Evolutionary conservation across 2,888 invertebrate genomes (phyloP).

Genomic region (Ectemnius continuus): DNA sequence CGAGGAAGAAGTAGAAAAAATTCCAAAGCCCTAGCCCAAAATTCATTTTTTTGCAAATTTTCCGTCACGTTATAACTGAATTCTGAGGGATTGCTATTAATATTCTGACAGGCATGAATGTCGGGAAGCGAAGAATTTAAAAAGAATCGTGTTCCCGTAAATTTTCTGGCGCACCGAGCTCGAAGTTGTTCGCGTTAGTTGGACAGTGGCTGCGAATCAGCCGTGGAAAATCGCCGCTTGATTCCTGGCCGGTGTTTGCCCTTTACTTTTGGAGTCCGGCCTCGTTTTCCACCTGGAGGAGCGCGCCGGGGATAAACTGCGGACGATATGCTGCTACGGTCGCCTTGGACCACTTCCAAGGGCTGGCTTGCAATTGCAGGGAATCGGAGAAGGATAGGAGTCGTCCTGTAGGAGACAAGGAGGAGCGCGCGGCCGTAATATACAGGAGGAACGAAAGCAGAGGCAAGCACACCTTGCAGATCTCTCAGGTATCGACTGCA

Average conservation of each 20-base stretch:
- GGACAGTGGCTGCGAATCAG: slow-evolving; percentile 36
- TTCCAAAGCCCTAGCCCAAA: too few relatives aligned
- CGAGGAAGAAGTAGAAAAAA: too few relatives aligned
- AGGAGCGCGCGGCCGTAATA: background rate
- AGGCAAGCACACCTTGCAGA: slow-evolving; percentile 59
- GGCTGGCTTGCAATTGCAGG: slow-evolving; percentile 63
- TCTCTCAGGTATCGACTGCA: slow-evolving; percentile 51
- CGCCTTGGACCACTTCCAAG: slow-evolving; percentile 72
- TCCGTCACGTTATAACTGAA: too few relatives aligned
- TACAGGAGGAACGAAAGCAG: slow-evolving; percentile 13
- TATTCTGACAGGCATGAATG: too few relatives aligned
- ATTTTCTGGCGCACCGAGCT: too few relatives aligned
- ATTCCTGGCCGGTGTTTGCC: slow-evolving; percentile 41
- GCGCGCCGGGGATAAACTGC: slow-evolving; percentile 57
- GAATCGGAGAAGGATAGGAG: slow-evolving; percentile 20
- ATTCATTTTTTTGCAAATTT: too few relatives aligned
- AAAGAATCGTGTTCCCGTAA: too few relatives aligned
- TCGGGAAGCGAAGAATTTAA: too few relatives aligned
- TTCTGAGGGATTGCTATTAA: too few relatives aligned
- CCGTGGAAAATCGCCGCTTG: slow-evolving; percentile 61
- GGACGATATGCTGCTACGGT: slow-evolving; percentile 64
- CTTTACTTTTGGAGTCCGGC: slow-evolving; percentile 30
- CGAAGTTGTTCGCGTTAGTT: too few relatives aligned
- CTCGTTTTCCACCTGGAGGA: slow-evolving; percentile 57
- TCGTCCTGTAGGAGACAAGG: background rate